These are phyloP conservation scores for Oncopeltus fasciatus DNA, from an alignment of 1,140 invertebrate genomes.

Conservation along the genomic window DNA sequence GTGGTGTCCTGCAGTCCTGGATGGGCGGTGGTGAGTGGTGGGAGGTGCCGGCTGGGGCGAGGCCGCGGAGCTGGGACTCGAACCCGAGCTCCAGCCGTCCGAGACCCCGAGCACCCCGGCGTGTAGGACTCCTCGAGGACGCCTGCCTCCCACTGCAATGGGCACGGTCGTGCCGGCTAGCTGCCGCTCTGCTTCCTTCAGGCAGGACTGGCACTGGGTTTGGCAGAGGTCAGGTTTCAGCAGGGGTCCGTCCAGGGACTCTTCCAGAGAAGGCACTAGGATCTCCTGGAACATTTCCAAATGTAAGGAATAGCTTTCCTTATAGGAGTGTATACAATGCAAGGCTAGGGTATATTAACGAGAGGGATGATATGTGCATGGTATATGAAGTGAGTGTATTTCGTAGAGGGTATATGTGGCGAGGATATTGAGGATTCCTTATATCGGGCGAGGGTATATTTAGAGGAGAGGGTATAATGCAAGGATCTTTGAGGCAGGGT, in stretches of 20 bases:
- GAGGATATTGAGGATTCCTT: too few species aligned
- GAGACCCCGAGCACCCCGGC: conserved; percentile 7
- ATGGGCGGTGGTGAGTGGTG: neutral
- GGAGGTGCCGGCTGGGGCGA: conserved; percentile 11
- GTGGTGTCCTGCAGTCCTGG: conserved; percentile 6
- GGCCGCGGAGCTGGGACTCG: conserved; percentile 10
- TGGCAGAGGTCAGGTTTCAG: conserved; percentile 12
- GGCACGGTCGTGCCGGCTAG: conserved; percentile 14
- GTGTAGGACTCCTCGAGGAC: conserved; percentile 14
- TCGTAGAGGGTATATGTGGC: too few species aligned
- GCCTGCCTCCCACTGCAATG: conserved; percentile 2
- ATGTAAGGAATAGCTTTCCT: too few species aligned
- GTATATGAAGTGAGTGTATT: too few species aligned
- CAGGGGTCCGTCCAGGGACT: conserved; percentile 5
- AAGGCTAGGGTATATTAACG: too few species aligned
- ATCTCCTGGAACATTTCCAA: conserved; percentile 8
- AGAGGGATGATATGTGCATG: too few species aligned
- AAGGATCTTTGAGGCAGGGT: too few species aligned
- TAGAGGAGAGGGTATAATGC: too few species aligned
- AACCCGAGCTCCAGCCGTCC: conserved; percentile 10
- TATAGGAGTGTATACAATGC: too few species aligned
- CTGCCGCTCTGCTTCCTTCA: conserved; percentile 14
- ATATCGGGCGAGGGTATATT: too few species aligned
- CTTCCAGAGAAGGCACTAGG: neutral
- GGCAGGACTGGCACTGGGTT: conserved; percentile 12